Evolutionary conservation across 2,113 vertebrate species (phyloP).

Genomic region (Saimiri boliviensis): DNA sequence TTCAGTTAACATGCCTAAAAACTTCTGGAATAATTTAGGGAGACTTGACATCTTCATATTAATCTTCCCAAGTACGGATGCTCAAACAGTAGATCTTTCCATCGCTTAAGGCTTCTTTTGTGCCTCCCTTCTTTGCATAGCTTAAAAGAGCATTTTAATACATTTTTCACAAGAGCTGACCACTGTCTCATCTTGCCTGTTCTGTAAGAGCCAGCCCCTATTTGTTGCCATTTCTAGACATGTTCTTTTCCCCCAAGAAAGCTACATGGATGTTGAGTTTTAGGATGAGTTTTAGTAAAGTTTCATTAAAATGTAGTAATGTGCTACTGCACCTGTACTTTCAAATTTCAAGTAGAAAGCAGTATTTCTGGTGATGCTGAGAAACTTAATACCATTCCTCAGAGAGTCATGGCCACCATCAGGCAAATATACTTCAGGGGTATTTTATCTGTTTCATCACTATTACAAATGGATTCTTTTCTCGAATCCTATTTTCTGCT

Average conservation of each 20-base stretch:
- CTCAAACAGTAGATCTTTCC: background rate
- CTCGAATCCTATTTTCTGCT: background rate
- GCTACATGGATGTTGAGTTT: background rate
- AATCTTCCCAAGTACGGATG: background rate
- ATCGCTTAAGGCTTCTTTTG: background rate
- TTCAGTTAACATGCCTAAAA: background rate
- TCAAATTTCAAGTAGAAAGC: background rate
- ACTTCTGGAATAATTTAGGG: background rate
- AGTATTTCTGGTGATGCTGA: background rate
- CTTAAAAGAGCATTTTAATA: constrained; percentile 33
- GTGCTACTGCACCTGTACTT: background rate
- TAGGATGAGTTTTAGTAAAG: background rate
- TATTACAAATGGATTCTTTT: background rate
- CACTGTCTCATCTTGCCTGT: too few species aligned
- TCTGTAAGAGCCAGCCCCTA: background rate
- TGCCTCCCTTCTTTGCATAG: background rate
- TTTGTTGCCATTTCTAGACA: background rate
- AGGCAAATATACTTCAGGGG: background rate
- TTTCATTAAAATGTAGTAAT: background rate
- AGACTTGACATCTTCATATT: background rate
- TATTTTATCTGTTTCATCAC: background rate
- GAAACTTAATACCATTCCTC: background rate
- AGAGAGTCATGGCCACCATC: fast-evolving
- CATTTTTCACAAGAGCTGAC: background rate
- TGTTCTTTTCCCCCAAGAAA: background rate